phyloP scores from a whole-genome alignment of 2,113 vertebrate species.

The Silurus glanis region DNA sequence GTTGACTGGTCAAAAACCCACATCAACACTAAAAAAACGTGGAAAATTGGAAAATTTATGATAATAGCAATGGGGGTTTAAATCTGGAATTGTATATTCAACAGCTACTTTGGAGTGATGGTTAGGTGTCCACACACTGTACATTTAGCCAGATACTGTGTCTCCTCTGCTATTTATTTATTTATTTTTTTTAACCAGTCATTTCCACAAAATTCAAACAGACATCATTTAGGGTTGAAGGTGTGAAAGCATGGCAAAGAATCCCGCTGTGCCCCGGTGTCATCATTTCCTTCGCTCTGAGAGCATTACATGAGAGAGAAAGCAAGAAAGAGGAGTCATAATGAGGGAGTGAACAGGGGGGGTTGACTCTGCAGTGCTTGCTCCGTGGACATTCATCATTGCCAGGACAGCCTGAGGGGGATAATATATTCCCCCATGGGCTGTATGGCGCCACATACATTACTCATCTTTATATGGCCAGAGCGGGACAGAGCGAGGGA shows the following conservation, averaged over 20 bases:
- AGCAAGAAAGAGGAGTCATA: slow-evolving; percentile 26
- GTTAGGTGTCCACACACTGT: background rate
- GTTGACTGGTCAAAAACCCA: background rate
- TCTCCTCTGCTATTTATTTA: background rate
- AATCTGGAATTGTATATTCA: background rate
- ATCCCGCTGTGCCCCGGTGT: slow-evolving; percentile 5
- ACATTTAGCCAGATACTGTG: background rate
- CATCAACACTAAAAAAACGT: background rate
- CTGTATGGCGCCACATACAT: slow-evolving; percentile 49
- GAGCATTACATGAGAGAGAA: slow-evolving; percentile 21
- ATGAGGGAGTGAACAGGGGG: slow-evolving; percentile 34
- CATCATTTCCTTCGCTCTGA: slow-evolving; percentile 32
- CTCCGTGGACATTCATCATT: slow-evolving; percentile 51
- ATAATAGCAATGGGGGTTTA: background rate
- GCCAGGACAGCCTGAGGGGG: slow-evolving; percentile 43
- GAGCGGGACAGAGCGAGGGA: slow-evolving; percentile 12
- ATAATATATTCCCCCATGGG: slow-evolving; percentile 53
- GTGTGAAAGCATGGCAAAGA: background rate
- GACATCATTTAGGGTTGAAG: background rate
- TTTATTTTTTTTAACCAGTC: background rate
- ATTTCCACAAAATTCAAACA: background rate
- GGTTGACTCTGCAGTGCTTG: slow-evolving; percentile 44
- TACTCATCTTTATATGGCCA: slow-evolving; percentile 47
- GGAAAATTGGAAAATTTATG: background rate
- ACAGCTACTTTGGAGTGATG: background rate